Percentiles rank a stretch among this genome's conserved stretches.
Conservation (phyloP, 2,797 vertebrate species). For the Peromyscus attwateri region DNA sequence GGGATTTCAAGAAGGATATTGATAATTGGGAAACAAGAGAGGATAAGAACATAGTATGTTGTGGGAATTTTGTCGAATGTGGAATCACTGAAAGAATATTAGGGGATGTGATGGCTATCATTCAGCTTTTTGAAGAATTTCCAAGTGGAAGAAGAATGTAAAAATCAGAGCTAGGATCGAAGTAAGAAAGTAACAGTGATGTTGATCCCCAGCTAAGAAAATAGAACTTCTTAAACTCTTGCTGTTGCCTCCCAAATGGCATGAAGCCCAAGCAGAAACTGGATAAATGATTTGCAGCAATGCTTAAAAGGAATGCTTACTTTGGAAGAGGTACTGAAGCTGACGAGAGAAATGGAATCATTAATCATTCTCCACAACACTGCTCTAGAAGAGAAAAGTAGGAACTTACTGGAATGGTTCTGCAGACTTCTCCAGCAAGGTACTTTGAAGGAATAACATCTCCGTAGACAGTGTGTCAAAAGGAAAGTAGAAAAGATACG, state of each 20-base stretch:
- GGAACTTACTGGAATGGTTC: not conserved
- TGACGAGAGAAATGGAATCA: constrained; percentile 18
- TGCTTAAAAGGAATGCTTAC: constrained; percentile 60
- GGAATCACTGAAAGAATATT: constrained; percentile 37
- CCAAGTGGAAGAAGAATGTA: constrained; percentile 54
- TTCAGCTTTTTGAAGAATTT: constrained; percentile 61
- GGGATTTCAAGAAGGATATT: not conserved
- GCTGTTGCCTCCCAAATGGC: not conserved
- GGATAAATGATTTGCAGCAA: constrained; percentile 45
- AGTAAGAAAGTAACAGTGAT: constrained; percentile 40
- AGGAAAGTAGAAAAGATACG: not conserved
- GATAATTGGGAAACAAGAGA: constrained; percentile 34
- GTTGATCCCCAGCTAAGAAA: constrained; percentile 18
- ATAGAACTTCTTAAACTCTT: constrained; percentile 50
- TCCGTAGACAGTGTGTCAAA: not conserved
- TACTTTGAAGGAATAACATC: not conserved
- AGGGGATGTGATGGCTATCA: not conserved
- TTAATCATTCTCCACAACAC: not conserved
- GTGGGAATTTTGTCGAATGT: constrained; percentile 30
- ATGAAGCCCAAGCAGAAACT: constrained; percentile 40
- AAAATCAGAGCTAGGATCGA: constrained; percentile 16
- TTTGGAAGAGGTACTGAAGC: constrained; percentile 47
- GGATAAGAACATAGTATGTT: not conserved
- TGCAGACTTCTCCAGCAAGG: not conserved
- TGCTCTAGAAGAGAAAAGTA: not conserved